phyloP scores from a whole-genome alignment of 2,113 vertebrate genomes.

The Ramphastos sulfuratus region DNA sequence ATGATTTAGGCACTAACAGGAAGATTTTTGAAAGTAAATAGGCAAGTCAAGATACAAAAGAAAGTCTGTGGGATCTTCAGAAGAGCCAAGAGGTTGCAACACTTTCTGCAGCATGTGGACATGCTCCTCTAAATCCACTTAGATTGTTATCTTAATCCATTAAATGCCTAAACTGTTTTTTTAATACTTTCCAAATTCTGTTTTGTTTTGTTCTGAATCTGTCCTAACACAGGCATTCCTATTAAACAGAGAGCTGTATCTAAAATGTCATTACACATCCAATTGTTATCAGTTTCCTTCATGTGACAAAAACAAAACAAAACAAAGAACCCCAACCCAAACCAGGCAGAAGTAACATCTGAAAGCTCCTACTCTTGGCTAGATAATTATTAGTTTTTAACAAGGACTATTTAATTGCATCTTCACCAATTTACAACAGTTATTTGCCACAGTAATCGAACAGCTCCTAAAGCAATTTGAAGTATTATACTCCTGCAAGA shows the following conservation, averaged over 20 bases:
- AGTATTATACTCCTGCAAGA: background rate
- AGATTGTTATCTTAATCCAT: background rate
- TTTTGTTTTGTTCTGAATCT: background rate
- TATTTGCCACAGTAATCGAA: conserved; percentile 23
- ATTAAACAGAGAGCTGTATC: background rate
- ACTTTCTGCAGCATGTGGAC: background rate
- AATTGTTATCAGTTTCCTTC: background rate
- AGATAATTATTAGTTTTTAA: conserved; percentile 30
- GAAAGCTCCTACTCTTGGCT: background rate
- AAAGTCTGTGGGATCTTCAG: background rate
- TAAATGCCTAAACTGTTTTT: background rate
- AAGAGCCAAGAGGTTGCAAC: background rate
- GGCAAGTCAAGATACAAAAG: background rate
- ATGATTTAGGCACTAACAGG: background rate
- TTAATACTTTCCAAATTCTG: background rate
- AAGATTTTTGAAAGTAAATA: background rate
- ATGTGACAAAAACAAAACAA: background rate
- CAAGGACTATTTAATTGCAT: conserved; percentile 2
- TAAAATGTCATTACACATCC: background rate
- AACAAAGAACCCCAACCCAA: background rate
- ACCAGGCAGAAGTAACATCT: background rate
- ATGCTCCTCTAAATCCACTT: background rate
- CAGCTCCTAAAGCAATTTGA: conserved; percentile 37
- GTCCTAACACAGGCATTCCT: background rate
- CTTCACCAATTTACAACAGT: conserved; percentile 3